A percentile compares a stretch with the other conserved stretches of the same genome.
Conservation (phyloP, 2,113 vertebrate species). For the Urocolius indicus region DNA sequence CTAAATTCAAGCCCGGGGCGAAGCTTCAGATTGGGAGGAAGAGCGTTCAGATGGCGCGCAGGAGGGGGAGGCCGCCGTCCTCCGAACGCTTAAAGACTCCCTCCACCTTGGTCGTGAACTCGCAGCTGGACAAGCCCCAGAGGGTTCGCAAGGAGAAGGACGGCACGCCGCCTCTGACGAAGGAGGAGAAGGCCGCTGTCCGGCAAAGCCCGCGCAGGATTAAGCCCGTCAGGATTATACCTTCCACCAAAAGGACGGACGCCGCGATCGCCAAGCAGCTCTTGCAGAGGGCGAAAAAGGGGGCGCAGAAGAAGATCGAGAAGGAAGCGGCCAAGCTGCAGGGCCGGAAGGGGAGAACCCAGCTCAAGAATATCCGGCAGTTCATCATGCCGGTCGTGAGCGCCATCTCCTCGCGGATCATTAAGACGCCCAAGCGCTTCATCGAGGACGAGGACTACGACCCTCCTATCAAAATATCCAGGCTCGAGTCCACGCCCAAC, state of each 20-base stretch:
- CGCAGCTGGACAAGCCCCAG: constrained; percentile 87
- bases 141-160: constrained; percentile 84
- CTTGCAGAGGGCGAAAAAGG: constrained; percentile 94
- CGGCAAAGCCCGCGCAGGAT: constrained; percentile 94
- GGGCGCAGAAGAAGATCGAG: constrained; percentile 90
- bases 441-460: constrained; percentile 95
- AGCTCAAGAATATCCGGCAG: constrained; percentile 96
- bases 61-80: constrained; percentile 91
- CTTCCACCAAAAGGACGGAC: constrained; percentile 94
- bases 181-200: constrained; percentile 79
- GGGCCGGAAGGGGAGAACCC: constrained; percentile 88
- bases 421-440: constrained; percentile 97
- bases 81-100: constrained; percentile 89
- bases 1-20: constrained; percentile 87
- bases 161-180: constrained; percentile 76
- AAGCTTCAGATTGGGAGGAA: constrained; percentile 85
- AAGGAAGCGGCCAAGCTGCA: constrained; percentile 88
- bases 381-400: constrained; percentile 99
- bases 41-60: constrained; percentile 86
- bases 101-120: constrained; percentile 72
- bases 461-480: constrained; percentile 91
- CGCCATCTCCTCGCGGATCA: constrained; percentile 94
- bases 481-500: constrained; percentile 85
- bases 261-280: constrained; percentile 95
- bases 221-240: constrained; percentile 94